phyloP scores from a whole-genome alignment of 2,797 vertebrate genomes.

The Etheostoma perlongum region DNA sequence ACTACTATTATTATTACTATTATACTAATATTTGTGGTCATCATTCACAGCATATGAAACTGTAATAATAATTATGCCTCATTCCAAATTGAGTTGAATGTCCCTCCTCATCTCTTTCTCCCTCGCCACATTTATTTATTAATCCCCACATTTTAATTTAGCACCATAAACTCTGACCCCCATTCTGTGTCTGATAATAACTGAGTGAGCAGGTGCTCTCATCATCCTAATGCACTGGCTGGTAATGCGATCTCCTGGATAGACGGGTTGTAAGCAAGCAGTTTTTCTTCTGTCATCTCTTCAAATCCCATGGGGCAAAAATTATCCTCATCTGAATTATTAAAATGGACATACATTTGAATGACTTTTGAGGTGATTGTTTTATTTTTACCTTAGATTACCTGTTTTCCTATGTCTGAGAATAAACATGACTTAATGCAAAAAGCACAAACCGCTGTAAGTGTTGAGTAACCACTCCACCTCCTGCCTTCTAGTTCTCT shows the following conservation, averaged over 20 bases:
- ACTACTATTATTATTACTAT: background rate
- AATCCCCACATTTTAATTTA: constrained; percentile 71
- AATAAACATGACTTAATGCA: constrained; percentile 1
- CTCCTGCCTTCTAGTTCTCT: background rate
- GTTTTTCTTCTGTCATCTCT: constrained; percentile 35
- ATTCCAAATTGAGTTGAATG: constrained; percentile 29
- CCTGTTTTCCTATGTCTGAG: background rate
- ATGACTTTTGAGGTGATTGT: constrained; percentile 30
- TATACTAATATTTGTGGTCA: background rate
- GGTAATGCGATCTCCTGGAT: constrained; percentile 68
- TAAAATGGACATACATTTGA: constrained; percentile 50
- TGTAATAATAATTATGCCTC: constrained; percentile 40
- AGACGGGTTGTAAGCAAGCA: constrained; percentile 27
- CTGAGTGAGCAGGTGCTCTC: constrained; percentile 70
- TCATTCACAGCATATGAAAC: constrained; percentile 31
- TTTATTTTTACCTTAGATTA: background rate
- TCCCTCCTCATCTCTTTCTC: constrained; percentile 33
- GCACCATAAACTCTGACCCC: constrained; percentile 49
- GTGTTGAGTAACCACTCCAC: constrained; percentile 2
- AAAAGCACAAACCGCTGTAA: constrained; percentile 31
- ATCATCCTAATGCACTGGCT: constrained; percentile 71
- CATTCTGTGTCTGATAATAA: constrained; percentile 54
- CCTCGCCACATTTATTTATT: constrained; percentile 52
- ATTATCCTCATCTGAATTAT: constrained; percentile 58
- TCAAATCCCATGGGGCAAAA: constrained; percentile 51